Evolutionary conservation across 2,797 vertebrate genomes (phyloP).

Genomic region (Micromesistius poutassou): DNA sequence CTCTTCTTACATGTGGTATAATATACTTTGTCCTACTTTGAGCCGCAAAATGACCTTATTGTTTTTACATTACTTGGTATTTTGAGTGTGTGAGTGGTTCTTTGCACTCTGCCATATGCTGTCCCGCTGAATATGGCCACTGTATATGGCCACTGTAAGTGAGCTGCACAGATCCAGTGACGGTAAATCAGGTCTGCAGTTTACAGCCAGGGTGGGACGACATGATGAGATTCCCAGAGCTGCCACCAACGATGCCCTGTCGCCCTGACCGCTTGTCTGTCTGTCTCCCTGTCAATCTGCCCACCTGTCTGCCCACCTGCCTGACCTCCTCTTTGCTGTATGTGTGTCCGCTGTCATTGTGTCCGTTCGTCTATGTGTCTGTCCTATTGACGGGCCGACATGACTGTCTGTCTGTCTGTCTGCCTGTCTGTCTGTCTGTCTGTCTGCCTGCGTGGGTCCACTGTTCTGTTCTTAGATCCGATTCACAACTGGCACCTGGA

Average conservation of each 20-base stretch:
- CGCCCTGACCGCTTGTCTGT: not conserved
- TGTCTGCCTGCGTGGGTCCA: conserved; percentile 38
- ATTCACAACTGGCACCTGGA: conserved; percentile 50
- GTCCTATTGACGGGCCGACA: too few relatives aligned
- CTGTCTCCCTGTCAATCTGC: not conserved
- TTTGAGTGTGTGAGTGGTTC: conserved; percentile 19
- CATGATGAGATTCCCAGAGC: conserved; percentile 53
- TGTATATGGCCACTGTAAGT: conserved; percentile 51
- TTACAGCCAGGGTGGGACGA: conserved; percentile 37
- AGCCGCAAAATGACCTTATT: not conserved
- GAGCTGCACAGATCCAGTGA: conserved; percentile 49
- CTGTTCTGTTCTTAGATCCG: conserved; percentile 15
- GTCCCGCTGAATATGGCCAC: conserved; percentile 35
- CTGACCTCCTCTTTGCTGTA: not conserved
- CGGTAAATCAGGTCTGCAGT: conserved; percentile 54
- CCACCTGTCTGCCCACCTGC: not conserved
- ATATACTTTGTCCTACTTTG: not conserved
- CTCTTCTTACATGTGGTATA: not conserved
- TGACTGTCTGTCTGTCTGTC: conserved; percentile 43
- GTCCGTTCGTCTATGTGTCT: not conserved
- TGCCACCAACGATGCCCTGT: not conserved
- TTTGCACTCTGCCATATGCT: conserved; percentile 33
- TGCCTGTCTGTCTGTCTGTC: conserved; percentile 51
- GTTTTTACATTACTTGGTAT: not conserved
- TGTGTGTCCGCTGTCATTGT: not conserved